A percentile compares a stretch with the other conserved stretches of the same genome.
Evolutionary conservation across 2,797 vertebrate genomes (phyloP).

Genomic region (Chaetodon trifasciatus): DNA sequence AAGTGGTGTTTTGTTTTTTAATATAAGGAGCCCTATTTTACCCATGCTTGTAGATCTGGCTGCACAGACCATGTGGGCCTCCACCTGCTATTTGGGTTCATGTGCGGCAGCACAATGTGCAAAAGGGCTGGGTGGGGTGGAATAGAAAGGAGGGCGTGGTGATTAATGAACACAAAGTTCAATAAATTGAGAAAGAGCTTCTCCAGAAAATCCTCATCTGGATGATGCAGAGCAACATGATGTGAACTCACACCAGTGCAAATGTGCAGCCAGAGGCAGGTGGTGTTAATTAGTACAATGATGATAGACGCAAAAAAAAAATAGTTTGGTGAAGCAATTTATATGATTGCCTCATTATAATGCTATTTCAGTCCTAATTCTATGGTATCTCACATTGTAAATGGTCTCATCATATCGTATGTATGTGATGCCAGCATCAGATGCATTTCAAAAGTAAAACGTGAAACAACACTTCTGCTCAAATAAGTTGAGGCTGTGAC

Average conservation of each 20-base stretch:
- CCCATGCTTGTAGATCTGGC: too few relatives aligned
- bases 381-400: neutral
- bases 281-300: neutral
- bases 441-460: neutral
- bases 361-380: neutral
- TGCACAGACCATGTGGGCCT: too few relatives aligned
- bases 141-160: too few relatives aligned
- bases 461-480: neutral
- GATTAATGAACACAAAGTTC: neutral
- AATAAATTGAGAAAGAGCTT: neutral
- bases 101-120: too few relatives aligned
- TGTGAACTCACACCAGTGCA: neutral
- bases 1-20: too few relatives aligned
- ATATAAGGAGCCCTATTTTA: too few relatives aligned
- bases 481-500: neutral
- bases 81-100: too few relatives aligned
- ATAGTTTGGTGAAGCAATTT: neutral
- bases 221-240: neutral
- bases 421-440: neutral
- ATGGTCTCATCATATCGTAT: neutral
- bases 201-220: neutral
- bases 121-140: too few relatives aligned
- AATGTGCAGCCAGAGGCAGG: neutral
- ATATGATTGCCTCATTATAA: neutral
- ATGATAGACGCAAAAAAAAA: conserved; percentile 3